Percentiles rank a stretch among this genome's conserved stretches.
phyloP scores from a whole-genome alignment of 2,888 invertebrate genomes.

The Piscicola geometra region DNA sequence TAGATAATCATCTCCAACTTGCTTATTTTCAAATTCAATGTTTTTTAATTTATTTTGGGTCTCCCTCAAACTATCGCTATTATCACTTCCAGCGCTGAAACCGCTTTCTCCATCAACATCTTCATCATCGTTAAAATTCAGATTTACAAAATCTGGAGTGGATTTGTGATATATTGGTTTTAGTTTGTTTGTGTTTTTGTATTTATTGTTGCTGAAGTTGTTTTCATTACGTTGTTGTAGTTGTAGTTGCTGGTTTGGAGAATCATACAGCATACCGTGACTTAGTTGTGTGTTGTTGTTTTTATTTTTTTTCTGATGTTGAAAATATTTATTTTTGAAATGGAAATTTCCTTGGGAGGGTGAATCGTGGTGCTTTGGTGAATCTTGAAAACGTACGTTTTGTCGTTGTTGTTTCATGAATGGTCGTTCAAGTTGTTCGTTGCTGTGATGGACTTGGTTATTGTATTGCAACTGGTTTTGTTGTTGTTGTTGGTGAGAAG shows the following conservation, averaged over 20 bases:
- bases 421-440: not conserved
- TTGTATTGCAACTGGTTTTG: not conserved
- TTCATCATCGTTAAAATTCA: not conserved
- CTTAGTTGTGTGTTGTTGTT: not conserved
- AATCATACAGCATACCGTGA: too few species aligned
- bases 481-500: not conserved
- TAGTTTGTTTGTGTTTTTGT: too few species aligned
- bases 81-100: not conserved
- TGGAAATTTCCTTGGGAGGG: not conserved
- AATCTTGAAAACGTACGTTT: not conserved
- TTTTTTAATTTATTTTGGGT: too few species aligned
- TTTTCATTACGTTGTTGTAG: too few species aligned
- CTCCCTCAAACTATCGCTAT: not conserved
- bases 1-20: too few species aligned
- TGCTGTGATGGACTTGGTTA: too few species aligned
- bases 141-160: conserved; percentile 8
- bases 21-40: too few species aligned
- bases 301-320: not conserved
- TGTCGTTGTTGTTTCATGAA: not conserved
- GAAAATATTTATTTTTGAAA: not conserved
- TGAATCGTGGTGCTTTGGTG: too few species aligned
- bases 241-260: too few species aligned
- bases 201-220: too few species aligned
- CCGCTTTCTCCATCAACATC: not conserved
- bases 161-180: not conserved